Conservation (phyloP, 2,888 invertebrate species). For the Erebia epiphron region DNA sequence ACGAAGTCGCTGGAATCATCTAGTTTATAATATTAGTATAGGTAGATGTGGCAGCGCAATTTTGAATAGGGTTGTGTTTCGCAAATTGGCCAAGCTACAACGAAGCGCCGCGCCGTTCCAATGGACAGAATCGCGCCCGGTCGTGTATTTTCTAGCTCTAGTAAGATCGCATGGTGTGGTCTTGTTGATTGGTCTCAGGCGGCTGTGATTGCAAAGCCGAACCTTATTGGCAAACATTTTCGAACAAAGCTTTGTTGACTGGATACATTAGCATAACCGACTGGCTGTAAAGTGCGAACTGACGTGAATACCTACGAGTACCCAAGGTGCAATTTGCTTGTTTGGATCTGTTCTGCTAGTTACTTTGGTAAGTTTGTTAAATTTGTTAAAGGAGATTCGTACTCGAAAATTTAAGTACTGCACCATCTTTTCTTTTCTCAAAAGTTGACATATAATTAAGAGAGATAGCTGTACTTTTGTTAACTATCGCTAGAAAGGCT, state of each 20-base stretch:
- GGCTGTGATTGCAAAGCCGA: neutral
- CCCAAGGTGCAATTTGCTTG: neutral
- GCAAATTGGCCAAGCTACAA: neutral
- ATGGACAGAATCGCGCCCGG: neutral
- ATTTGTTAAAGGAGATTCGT: no score
- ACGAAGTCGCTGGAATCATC: no score
- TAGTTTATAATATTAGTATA: neutral
- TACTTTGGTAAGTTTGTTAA: neutral
- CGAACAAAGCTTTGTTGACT: conserved; percentile 22
- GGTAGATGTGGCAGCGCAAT: neutral
- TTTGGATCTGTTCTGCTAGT: neutral
- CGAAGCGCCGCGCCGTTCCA: neutral
- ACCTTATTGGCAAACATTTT: conserved; percentile 16
- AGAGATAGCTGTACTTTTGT: no score
- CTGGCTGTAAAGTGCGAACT: conserved; percentile 12
- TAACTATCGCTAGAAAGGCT: no score
- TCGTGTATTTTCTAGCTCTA: conserved; percentile 10
- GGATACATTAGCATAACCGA: conserved; percentile 17
- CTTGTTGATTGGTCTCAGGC: conserved; percentile 19
- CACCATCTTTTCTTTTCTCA: no score
- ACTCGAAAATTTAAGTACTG: neutral
- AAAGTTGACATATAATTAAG: no score
- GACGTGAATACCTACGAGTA: neutral
- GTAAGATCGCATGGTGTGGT: conserved; percentile 14
- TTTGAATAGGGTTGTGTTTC: neutral